A percentile compares a stretch with the other conserved stretches of the same genome.
phyloP scores from a whole-genome alignment of 2,113 vertebrate species.

The Upupa epops region DNA sequence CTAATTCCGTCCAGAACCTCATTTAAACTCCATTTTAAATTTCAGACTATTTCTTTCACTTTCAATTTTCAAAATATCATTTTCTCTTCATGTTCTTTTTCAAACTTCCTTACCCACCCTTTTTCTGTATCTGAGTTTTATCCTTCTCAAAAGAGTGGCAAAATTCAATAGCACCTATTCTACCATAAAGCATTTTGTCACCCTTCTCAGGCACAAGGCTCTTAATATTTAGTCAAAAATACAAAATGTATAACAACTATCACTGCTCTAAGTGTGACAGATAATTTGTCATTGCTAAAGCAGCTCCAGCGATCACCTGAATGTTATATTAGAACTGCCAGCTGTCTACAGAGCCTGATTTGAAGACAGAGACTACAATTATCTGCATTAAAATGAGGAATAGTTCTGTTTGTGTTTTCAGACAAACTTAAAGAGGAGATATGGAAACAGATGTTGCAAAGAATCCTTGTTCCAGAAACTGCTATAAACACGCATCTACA shows the following conservation, averaged over 20 bases:
- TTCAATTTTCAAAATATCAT: not conserved
- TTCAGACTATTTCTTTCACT: not conserved
- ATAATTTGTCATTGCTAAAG: not conserved
- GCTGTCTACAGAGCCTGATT: not conserved
- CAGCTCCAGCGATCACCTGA: not conserved
- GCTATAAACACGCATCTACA: not conserved
- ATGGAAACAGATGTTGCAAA: not conserved
- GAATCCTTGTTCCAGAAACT: not conserved
- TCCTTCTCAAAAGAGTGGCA: not conserved
- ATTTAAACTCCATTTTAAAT: not conserved
- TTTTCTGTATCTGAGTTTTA: not conserved
- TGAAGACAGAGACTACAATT: not conserved
- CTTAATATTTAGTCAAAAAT: not conserved
- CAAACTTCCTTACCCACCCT: not conserved
- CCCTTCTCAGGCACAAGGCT: not conserved
- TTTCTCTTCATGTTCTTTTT: not conserved
- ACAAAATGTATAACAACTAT: not conserved
- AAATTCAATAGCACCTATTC: not conserved
- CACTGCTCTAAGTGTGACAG: rapidly evolving
- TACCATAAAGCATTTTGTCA: not conserved
- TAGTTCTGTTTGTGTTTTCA: not conserved
- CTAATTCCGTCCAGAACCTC: not conserved
- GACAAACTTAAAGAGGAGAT: not conserved
- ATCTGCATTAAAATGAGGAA: not conserved
- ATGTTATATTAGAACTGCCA: not conserved